Evolutionary conservation across 1,140 invertebrate genomes (phyloP).

Genomic region (Apis dorsata): DNA sequence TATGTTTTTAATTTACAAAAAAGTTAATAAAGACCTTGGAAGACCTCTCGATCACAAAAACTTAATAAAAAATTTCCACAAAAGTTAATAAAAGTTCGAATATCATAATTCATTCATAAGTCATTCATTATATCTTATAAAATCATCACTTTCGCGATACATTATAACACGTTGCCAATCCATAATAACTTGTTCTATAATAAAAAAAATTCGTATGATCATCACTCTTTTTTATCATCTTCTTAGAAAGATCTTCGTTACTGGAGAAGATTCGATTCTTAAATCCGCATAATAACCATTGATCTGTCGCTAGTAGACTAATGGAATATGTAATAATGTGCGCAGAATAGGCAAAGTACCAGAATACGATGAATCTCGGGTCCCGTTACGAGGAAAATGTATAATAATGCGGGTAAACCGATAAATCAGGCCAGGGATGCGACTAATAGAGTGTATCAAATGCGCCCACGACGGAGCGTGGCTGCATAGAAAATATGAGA

Average conservation of each 20-base stretch:
- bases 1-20: too few relatives aligned
- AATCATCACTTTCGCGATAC: too few relatives aligned
- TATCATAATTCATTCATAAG: too few relatives aligned
- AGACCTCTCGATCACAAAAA: too few relatives aligned
- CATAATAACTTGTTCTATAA: too few relatives aligned
- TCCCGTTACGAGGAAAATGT: constrained; percentile 57
- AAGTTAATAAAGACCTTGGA: too few relatives aligned
- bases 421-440: constrained; percentile 74
- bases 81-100: too few relatives aligned
- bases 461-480: constrained; percentile 68
- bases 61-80: too few relatives aligned
- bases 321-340: constrained; percentile 41
- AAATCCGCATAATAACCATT: constrained; percentile 48
- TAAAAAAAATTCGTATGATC: background rate
- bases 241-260: background rate
- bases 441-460: constrained; percentile 79
- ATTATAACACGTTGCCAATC: too few relatives aligned
- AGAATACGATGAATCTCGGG: constrained; percentile 42
- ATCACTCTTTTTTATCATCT: background rate
- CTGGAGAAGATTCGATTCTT: constrained; percentile 38
- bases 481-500: constrained; percentile 74
- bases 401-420: constrained; percentile 64
- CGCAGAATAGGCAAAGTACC: constrained; percentile 13
- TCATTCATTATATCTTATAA: too few relatives aligned
- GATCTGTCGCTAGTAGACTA: constrained; percentile 38